Evolutionary conservation across 1,140 invertebrate species (phyloP), one percentile per base, ranked within the genome.

Genomic region (Lordiphosa mommai): DNA sequence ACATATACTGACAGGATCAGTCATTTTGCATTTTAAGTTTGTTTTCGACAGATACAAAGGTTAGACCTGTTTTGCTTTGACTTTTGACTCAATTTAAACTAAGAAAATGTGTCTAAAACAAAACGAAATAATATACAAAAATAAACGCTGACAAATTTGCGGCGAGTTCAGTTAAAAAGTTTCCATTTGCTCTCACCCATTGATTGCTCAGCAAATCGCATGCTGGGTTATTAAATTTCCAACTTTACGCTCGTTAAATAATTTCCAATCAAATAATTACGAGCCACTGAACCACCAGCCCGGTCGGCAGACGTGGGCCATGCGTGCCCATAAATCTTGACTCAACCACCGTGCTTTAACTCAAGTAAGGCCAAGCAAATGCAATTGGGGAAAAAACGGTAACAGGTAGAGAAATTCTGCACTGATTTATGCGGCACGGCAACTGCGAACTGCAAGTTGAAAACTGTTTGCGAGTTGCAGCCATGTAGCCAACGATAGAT

Each of bases 181-280:
- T 23, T 23, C 20, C 20, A 23, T 23, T 23, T 23, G 20, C 20
- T 23, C 20, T 5, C 20, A 23, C 0, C 20, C 20, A 23, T 1
- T 23, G 4, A 23, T 1, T 6, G 20, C 20, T 6, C 20, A 6
- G 20, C 20, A 23, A 57, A 64, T 64, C 59, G 60, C 60, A 41
- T 48, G 64, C 50, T 41, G 27, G 34, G 23, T 68, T 70, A 66
- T 67, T 67, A 61, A 70, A 70, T 70, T 70, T 66, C 61, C 16
- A 52, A 61, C 55, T 56, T 70, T 61, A 64, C 65, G 61, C 65
- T 50, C 49, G 44, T 70, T 70, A 56, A 70, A 66, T 70, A 70
- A 70, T 70, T 70, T 66, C 56, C 61, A 70, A 65, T 65, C 66
- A 70, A 70, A 70, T 70, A 70, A 70, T 70, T 70, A 66, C 66